Base-by-base conservation (phyloP, 2,113 vertebrate genomes). In the Oreochromis spilurus region DNA sequence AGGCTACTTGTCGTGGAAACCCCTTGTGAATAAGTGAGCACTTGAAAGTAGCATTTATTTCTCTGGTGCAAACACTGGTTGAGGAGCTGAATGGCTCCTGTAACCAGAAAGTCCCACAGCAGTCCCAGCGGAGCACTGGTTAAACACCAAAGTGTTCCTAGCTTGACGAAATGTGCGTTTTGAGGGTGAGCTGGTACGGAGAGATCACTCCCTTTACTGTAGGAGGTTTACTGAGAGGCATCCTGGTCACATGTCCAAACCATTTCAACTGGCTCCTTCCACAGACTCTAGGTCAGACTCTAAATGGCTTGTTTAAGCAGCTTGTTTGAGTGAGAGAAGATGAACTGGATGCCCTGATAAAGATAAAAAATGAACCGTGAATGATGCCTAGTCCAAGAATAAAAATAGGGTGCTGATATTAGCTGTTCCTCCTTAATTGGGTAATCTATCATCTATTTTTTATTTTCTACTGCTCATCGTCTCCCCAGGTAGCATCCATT, bases 401-500 rank as follows among this genome's bases (percentile, higher is more conserved):
- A 45, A 72, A 72, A 45, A 45, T 45, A 45, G 7, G 36, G 13
- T 26, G 65, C 65, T 72, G 1, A 72, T 16, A 70, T 43, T 14
- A 72, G 2, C 67, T 45, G 11, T 70, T 70, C 36, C n/a, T 21
- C 36, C 9, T 40, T 67, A 67, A 67, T 40, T 67, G 62, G 19
- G 4, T 12, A 65, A 65, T 65, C 34, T 7, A n/a, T 65, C 60
- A 38, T 38, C 0, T 21, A 13, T 13, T 38, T 38, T 65, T 17
- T 65, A n/a, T 65, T 65, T 67, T 67, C 34, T 38, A 38, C 62
- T 67, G 62, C n/a, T 43, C 13, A 9, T 43, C 16, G 36, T 40
- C 36, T 40, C 11, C 36, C 11, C 3, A 0, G 65, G 12, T 43
- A 24, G 65, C 0, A 0, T 38, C 1, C 21, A 29, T 17, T 48